phyloP scores from a whole-genome alignment of 1,140 invertebrate genomes.

The Dinothrombium tinctorium region DNA sequence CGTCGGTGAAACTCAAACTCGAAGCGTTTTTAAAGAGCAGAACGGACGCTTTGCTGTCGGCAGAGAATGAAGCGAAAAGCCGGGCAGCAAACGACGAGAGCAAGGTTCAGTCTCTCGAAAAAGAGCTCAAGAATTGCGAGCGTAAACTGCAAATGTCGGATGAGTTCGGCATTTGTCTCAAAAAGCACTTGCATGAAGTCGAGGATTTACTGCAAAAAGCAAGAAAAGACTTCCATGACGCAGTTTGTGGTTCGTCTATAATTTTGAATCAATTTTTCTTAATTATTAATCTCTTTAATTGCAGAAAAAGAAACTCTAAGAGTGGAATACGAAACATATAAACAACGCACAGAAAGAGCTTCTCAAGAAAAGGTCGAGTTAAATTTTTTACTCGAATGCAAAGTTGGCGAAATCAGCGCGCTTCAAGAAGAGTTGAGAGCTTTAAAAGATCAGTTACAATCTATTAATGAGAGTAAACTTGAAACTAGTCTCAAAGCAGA shows the following conservation, averaged over 20 bases:
- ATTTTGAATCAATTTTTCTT: background rate
- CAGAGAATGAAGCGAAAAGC: too few species aligned
- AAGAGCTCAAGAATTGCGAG: background rate
- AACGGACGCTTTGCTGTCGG: too few species aligned
- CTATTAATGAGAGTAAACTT: background rate
- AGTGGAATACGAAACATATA: background rate
- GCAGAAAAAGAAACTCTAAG: background rate
- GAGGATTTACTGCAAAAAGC: constrained; percentile 1
- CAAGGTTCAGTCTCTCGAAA: too few species aligned
- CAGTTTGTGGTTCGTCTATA: background rate
- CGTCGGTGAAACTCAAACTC: too few species aligned
- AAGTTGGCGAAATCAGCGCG: background rate
- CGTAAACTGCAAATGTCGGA: background rate
- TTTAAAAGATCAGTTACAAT: background rate
- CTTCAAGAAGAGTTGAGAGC: background rate
- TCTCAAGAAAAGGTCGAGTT: background rate
- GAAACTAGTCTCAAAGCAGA: background rate
- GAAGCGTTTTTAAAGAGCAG: too few species aligned
- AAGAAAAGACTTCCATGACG: background rate
- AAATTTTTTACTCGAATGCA: background rate
- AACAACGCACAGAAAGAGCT: background rate
- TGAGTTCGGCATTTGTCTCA: background rate
- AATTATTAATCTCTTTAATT: background rate
- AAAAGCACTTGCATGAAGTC: background rate
- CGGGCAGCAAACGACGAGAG: too few species aligned